Evolutionary conservation across 2,888 invertebrate species (phyloP).

Genomic region (Drosophila maculinotata): DNA sequence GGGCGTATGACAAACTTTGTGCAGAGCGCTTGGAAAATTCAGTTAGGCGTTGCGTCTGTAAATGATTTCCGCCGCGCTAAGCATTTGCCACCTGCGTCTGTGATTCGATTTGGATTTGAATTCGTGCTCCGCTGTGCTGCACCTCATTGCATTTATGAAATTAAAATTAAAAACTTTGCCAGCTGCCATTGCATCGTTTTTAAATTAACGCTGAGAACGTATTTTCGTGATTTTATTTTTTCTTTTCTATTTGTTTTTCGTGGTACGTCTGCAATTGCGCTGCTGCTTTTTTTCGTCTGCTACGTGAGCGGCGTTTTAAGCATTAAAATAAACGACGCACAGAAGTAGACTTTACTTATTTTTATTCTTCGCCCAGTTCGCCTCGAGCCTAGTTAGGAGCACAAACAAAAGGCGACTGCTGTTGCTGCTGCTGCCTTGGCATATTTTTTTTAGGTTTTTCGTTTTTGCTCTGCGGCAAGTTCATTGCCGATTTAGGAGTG

Average conservation of each 20-base stretch:
- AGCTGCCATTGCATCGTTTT: slow-evolving; percentile 30
- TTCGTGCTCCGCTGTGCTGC: slow-evolving; percentile 31
- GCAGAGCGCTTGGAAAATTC: slow-evolving; percentile 44
- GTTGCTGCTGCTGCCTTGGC: slow-evolving; percentile 49
- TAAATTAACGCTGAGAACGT: slow-evolving; percentile 23
- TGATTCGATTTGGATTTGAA: slow-evolving; percentile 62
- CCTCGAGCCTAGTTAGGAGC: slow-evolving; percentile 57
- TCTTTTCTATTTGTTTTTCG: slow-evolving; percentile 26
- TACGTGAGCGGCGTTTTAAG: slow-evolving; percentile 69
- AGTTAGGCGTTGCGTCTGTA: slow-evolving; percentile 54
- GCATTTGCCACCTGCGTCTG: slow-evolving; percentile 56
- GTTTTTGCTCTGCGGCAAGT: slow-evolving; percentile 68
- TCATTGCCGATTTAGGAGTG: slow-evolving; percentile 77
- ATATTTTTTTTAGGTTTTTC: slow-evolving; percentile 49
- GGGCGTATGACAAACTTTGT: slow-evolving; percentile 61
- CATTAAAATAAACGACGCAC: slow-evolving; percentile 30
- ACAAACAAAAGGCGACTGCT: slow-evolving; percentile 41
- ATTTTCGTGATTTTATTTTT: slow-evolving; percentile 2
- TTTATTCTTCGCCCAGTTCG: slow-evolving; percentile 15
- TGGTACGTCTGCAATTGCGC: slow-evolving; percentile 44
- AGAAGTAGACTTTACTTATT: slow-evolving; percentile 44
- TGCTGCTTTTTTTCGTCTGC: slow-evolving; percentile 59
- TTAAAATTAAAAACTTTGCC: slow-evolving; percentile 65
- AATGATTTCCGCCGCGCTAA: slow-evolving; percentile 71
- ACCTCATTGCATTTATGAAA: slow-evolving; percentile 73